Conservation (phyloP, 2,113 vertebrate genomes). For the Cyanoliseus patagonus region DNA sequence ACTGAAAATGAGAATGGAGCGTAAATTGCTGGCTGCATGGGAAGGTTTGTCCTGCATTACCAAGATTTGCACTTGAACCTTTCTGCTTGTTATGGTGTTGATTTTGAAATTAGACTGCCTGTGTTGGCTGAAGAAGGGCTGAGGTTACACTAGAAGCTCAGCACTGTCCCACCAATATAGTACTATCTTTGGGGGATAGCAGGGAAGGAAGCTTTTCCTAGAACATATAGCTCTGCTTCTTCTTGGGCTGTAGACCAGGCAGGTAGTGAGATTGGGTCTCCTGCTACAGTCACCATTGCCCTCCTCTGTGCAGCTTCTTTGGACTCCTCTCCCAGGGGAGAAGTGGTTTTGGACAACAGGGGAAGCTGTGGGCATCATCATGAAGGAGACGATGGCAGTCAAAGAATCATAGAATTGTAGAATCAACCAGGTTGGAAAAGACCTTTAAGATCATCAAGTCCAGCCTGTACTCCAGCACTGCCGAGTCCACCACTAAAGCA, state of each 20-base stretch:
- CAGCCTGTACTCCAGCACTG: not conserved
- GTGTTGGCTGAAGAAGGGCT: not conserved
- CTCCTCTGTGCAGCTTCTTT: not conserved
- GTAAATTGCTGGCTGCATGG: not conserved
- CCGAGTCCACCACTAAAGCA: not conserved
- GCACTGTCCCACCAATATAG: fast-evolving
- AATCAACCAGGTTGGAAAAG: not conserved
- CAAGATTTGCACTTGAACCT: not conserved
- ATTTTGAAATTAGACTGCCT: no score
- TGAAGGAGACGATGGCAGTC: not conserved
- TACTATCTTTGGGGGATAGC: no score
- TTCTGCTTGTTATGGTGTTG: no score
- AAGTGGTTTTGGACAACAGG: fast-evolving
- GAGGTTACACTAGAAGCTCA: not conserved
- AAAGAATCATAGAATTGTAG: not conserved
- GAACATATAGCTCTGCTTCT: not conserved
- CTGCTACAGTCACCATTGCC: no score
- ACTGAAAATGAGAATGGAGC: not conserved
- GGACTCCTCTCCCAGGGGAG: not conserved
- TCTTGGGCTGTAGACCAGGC: not conserved
- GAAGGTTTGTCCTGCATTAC: not conserved
- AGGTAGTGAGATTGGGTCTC: fast-evolving
- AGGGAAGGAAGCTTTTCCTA: not conserved
- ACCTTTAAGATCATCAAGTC: not conserved
- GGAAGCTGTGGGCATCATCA: fast-evolving